Conservation (phyloP, 2,888 invertebrate genomes). For the Psococerastis gibbosa region DNA sequence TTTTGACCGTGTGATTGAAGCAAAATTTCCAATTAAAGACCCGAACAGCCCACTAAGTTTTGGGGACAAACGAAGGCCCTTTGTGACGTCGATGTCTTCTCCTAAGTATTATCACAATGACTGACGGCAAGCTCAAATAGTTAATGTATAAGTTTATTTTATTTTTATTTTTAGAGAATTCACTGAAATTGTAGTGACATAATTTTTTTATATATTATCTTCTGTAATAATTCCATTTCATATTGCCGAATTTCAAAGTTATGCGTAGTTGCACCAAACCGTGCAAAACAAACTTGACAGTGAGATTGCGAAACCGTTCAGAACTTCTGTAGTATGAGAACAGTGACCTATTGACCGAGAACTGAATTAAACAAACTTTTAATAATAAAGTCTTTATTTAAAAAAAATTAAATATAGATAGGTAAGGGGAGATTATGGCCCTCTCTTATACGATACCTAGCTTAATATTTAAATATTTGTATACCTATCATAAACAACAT, state of each 20-base stretch:
- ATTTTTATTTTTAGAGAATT: not conserved
- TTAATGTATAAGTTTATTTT: not conserved
- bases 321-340: no score
- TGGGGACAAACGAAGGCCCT: constrained; percentile 23
- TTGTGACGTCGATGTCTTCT: constrained; percentile 29
- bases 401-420: no score
- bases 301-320: no score
- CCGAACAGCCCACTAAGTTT: constrained; percentile 22
- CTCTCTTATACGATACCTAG: no score
- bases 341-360: no score
- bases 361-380: no score
- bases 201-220: not conserved
- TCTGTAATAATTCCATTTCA: not conserved
- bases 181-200: not conserved
- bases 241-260: not conserved
- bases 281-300: no score
- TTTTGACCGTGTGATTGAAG: constrained; percentile 68
- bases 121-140: constrained; percentile 18
- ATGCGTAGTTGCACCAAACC: no score
- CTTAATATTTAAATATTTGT: no score
- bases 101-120: constrained; percentile 39
- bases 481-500: no score
- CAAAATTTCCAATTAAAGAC: constrained; percentile 26
- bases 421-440: no score
- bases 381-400: no score